Conservation (phyloP, 2,888 invertebrate genomes). For the Chymomyza amoena region DNA sequence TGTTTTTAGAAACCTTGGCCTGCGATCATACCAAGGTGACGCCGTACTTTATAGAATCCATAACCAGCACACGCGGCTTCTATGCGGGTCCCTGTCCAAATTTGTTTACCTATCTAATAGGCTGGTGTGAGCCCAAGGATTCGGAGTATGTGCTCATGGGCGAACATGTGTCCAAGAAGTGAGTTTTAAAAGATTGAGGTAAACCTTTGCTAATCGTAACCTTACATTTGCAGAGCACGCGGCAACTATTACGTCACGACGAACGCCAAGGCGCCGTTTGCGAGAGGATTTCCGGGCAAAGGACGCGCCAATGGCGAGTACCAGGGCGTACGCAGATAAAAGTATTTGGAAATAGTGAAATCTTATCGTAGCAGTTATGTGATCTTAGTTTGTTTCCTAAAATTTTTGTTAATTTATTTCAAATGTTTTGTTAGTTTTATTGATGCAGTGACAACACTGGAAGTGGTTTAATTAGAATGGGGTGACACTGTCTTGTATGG, state of each 20-base stretch:
- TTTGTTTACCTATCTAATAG: slow-evolving; percentile 89
- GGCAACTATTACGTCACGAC: slow-evolving; percentile 94
- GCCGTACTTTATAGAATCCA: slow-evolving; percentile 93
- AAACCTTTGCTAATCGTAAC: slow-evolving; percentile 20
- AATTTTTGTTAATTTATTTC: slow-evolving; percentile 42
- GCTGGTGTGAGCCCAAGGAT: slow-evolving; percentile 89
- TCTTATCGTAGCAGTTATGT: slow-evolving; percentile 54
- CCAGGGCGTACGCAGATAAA: slow-evolving; percentile 72
- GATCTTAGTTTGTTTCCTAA: slow-evolving; percentile 68
- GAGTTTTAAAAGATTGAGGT: slow-evolving; percentile 71
- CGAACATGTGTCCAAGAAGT: slow-evolving; percentile 89
- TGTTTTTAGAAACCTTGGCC: slow-evolving; percentile 86
- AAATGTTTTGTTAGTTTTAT: slow-evolving; percentile 46
- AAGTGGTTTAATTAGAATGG: background rate
- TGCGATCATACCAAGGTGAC: slow-evolving; percentile 95
- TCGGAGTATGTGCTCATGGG: slow-evolving; percentile 92
- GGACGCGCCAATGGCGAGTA: slow-evolving; percentile 77
- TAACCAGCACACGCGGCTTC: slow-evolving; percentile 88
- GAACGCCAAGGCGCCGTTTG: slow-evolving; percentile 89
- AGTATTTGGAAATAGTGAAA: background rate
- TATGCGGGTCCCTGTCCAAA: slow-evolving; percentile 92
- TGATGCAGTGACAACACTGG: slow-evolving; percentile 29
- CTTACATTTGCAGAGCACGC: slow-evolving; percentile 82
- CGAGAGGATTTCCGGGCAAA: slow-evolving; percentile 88
- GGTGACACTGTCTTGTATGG: slow-evolving; percentile 38